A percentile compares a stretch with the other conserved stretches of the same genome.
Conservation (phyloP, 2,113 vertebrate species). For the Gavia stellata region DNA sequence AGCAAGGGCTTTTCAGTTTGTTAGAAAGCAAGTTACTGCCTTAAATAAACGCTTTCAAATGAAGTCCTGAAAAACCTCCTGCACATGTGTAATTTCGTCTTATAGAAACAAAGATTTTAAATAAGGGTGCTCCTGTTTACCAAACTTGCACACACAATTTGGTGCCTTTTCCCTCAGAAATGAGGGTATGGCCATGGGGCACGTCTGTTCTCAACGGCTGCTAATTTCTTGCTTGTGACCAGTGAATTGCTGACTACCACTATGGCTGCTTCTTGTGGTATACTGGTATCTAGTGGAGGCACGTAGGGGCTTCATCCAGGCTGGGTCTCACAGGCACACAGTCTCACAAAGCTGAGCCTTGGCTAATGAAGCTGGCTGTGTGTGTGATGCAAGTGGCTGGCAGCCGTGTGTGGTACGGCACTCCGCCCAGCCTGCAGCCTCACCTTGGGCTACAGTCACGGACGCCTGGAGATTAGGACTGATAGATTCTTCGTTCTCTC, state of each 20-base stretch:
- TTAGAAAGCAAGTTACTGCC: not conserved
- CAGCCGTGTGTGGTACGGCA: not conserved
- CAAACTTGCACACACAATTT: not conserved
- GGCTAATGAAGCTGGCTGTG: fast-evolving
- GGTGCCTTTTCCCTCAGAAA: not conserved
- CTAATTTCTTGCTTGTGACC: not conserved
- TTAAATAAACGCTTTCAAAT: not conserved
- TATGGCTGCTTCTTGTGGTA: not conserved
- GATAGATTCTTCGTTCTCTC: not conserved
- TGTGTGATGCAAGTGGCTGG: not conserved
- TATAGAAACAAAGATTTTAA: not conserved
- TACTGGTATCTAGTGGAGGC: not conserved
- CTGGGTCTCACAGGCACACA: not conserved
- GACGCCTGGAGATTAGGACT: not conserved
- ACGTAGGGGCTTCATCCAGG: not conserved
- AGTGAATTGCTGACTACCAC: not conserved
- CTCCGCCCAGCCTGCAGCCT: fast-evolving
- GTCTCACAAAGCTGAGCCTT: not conserved
- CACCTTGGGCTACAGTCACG: not conserved
- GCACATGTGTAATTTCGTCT: not conserved
- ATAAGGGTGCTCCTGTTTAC: not conserved
- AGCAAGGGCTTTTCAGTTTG: not conserved
- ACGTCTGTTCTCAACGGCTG: not conserved
- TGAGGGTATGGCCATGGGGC: not conserved
- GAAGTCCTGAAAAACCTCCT: not conserved